phyloP scores from a whole-genome alignment of 2,113 vertebrate genomes.

The Colistium nudipinnis region DNA sequence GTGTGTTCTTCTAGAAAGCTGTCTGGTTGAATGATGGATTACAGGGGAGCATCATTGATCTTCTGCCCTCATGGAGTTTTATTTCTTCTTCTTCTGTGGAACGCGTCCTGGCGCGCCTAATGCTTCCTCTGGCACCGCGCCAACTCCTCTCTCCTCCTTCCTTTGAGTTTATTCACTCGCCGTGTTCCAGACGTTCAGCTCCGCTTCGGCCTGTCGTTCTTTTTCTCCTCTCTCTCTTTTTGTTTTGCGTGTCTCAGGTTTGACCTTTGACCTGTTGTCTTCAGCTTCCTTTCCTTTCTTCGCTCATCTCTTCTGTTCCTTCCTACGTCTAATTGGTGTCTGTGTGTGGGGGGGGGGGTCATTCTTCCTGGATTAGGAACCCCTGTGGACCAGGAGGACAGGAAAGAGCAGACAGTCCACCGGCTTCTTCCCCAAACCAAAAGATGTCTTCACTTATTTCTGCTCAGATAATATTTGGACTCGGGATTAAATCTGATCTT shows the following conservation, averaged over 20 bases:
- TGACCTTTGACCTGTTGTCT: constrained; percentile 43
- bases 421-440: too few species aligned
- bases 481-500: too few species aligned
- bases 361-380: constrained; percentile 56
- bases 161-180: constrained; percentile 18
- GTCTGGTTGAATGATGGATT: too few species aligned
- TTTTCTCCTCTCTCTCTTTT: not conserved
- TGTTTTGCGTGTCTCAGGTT: not conserved
- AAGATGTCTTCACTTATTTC: too few species aligned
- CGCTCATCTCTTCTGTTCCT: not conserved
- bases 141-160: constrained; percentile 21
- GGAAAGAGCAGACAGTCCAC: too few species aligned
- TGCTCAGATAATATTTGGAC: too few species aligned
- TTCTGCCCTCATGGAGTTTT: too few species aligned
- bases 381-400: constrained; percentile 39
- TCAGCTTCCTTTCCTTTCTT: constrained; percentile 42
- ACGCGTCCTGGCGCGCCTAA: too few species aligned
- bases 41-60: too few species aligned
- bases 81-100: too few species aligned
- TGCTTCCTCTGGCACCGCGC: constrained; percentile 50
- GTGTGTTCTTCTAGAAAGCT: too few species aligned
- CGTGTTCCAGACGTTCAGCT: constrained; percentile 2
- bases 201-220: constrained; percentile 25
- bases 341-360: constrained; percentile 5
- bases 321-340: constrained; percentile 45